These are phyloP conservation scores for Mythimna impura DNA, from an alignment of 2,888 invertebrate genomes.

Conservation along the genomic window DNA sequence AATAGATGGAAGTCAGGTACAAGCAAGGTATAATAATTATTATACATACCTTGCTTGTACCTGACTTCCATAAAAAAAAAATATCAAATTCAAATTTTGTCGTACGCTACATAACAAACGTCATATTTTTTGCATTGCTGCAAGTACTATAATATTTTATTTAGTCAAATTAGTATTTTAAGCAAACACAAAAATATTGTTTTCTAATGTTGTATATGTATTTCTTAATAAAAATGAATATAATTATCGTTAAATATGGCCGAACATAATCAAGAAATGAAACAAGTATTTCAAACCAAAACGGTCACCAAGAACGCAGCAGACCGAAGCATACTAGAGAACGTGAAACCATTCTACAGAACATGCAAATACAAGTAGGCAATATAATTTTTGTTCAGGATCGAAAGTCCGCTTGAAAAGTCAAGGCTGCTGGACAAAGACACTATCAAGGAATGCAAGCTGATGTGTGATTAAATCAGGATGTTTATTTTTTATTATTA, in stretches of 20 bases:
- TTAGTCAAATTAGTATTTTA: too few relatives aligned
- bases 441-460: conserved; percentile 34
- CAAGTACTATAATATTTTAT: too few relatives aligned
- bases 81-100: too few relatives aligned
- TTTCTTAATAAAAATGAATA: too few relatives aligned
- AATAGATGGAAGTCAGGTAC: too few relatives aligned
- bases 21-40: too few relatives aligned
- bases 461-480: conserved; percentile 15
- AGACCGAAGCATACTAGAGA: conserved; percentile 9
- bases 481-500: conserved; percentile 25
- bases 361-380: conserved; percentile 52
- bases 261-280: not conserved
- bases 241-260: not conserved
- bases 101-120: too few relatives aligned
- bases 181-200: too few relatives aligned
- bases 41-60: too few relatives aligned
- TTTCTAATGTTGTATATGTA: too few relatives aligned
- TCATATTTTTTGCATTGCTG: too few relatives aligned
- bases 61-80: too few relatives aligned
- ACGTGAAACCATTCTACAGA: conserved; percentile 31
- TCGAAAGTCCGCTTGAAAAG: conserved; percentile 68
- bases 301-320: conserved; percentile 4
- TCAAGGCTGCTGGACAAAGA: conserved; percentile 64
- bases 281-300: not conserved
- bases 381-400: conserved; percentile 54